Evolutionary conservation across 2,888 invertebrate genomes (phyloP), one percentile per base, ranked within the genome.

Genomic region (Perithous albicinctus): DNA sequence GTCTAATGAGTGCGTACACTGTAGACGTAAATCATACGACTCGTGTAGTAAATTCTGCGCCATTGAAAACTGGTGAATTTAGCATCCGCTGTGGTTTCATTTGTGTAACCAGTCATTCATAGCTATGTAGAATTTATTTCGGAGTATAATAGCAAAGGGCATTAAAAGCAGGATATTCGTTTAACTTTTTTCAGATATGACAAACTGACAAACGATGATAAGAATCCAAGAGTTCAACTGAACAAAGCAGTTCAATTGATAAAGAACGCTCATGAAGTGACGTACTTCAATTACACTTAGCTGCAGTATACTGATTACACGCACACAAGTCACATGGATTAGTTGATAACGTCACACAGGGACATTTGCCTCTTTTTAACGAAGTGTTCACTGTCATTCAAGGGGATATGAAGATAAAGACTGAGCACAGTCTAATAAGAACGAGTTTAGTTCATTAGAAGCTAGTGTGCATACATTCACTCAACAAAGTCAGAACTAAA

Each of bases 21-120:
- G 15, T 15, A 38, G 56, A 41, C 69, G 69, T 70, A 56, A 70
- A 70, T 70, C 41, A 56, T 56, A 29, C 41, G 56, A 15, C n/a
- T 5, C 26, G 18, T 12, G 69, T 18, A 41, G 66, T 56, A 56
- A 41, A 26, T 29, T 41, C 18, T n/a, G 38, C n/a, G n/a, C 8
- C 69, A 69, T 69, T 54, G 54, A 54, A 35, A 23, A 35, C 54
- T 35, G 23, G 23, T 26, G 35, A 38, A 20, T 23, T 12, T 63
- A 18, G 26, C 46, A 46, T 32, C 18, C 29, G 18, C 18, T 18
- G 18, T 41, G 32, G 46, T 32, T 48, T 29, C 64, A 29, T 23
- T 26, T n/a, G n/a, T 26, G n/a, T 18, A 32, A 6, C 10, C 1
- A 15, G 59, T 59, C 32, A 18, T 18, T 18, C 32, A 18, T 8